Evolutionary conservation across 2,113 vertebrate genomes (phyloP), one percentile per base, ranked within the genome.

Genomic region (Sylvia atricapilla): DNA sequence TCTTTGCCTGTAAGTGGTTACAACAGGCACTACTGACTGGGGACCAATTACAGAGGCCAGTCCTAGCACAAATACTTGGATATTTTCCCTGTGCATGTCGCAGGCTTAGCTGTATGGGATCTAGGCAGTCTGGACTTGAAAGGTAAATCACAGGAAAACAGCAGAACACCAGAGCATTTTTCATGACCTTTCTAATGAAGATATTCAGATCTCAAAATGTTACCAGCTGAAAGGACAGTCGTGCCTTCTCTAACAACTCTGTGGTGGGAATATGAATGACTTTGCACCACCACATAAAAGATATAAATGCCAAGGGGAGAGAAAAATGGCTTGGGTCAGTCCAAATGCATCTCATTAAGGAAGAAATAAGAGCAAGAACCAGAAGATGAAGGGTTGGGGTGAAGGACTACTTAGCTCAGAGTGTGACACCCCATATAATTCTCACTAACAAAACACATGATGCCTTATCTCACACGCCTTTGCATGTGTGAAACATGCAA

Each of bases 161-260:
- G 47, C 35, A 79, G 66, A 92, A 89, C 0, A 0, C 37, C 49
- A 68, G 24, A 84, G 70, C 66, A 66, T 73, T 93, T 85, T 66
- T 90, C 75, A 66, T 3, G 3, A 92, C 62, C 58, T 85, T 87
- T 75, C 81, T 91, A 89, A 95, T 66, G 69, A 87, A 89, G 67
- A 81, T 63, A 89, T 50, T 88, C 43, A 55, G 43, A 72, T 84
- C 74, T 92, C 58, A 92, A 87, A 96, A 91, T 47, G 69, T 67
- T 85, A 92, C 47, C n/a, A 70, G 33, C 55, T 63, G 35, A 92
- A 90, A 86, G 59, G 63, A 95, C 72, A 90, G 72, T 28, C 3
- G 0, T 72, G 33, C 24, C 50, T 87, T 80, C 76, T 69, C 62
- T 55, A 85, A 59, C 39, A 74, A 46, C 35, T 90, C 50, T 67